Percentiles rank a stretch among this genome's conserved stretches.
These are phyloP conservation scores for Halocynthia roretzi DNA, from an alignment of 23 tunicate genomes.

Conservation along the genomic window DNA sequence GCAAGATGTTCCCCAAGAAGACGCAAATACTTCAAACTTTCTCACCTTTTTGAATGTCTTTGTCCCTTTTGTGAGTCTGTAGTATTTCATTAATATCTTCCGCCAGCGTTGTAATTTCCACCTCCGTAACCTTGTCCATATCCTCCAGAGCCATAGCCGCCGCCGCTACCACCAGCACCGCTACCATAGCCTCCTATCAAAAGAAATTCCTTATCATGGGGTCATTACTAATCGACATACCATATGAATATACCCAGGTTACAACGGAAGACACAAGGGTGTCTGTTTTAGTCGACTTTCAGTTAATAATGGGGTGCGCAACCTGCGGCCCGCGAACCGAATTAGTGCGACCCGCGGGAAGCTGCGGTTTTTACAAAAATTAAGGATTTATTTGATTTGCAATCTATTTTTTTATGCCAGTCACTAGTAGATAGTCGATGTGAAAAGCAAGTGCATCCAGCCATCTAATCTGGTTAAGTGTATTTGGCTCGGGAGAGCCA, in stretches of 20 bases:
- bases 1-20: too few species aligned
- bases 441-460: too few species aligned
- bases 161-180: conserved; percentile 27
- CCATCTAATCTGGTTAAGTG: neutral
- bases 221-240: neutral
- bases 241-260: neutral
- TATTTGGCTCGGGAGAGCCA: neutral
- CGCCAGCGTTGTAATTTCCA: conserved; percentile 2
- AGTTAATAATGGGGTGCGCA: neutral
- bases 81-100: neutral
- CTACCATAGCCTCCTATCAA: conserved; percentile 55
- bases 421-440: too few species aligned
- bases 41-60: too few species aligned
- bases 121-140: conserved; percentile 18
- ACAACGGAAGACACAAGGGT: neutral
- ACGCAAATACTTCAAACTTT: too few species aligned
- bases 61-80: too few species aligned
- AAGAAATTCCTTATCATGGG: neutral
- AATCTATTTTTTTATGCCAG: too few species aligned
- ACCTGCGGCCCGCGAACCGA: neutral
- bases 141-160: conserved; percentile 4
- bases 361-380: too few species aligned
- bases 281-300: neutral
- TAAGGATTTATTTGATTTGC: too few species aligned
- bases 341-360: neutral